A percentile compares a stretch with the other conserved stretches of the same genome.
Evolutionary conservation across 2,797 vertebrate genomes (phyloP).

Genomic region (Siniperca undulata): DNA sequence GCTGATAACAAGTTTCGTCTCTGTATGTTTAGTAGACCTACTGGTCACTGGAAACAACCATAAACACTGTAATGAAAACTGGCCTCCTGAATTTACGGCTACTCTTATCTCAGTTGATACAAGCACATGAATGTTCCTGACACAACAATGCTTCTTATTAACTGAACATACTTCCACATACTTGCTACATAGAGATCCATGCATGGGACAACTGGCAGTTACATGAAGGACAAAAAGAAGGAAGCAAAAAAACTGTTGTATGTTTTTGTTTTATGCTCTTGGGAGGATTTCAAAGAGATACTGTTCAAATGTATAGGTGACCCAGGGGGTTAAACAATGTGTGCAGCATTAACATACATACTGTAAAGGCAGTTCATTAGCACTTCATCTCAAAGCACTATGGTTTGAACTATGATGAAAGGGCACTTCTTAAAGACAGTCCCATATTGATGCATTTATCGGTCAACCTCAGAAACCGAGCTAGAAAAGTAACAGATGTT

Average conservation of each 20-base stretch:
- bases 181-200: slow-evolving; percentile 1
- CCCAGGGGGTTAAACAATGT: slow-evolving; percentile 26
- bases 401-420: slow-evolving; percentile 61
- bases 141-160: slow-evolving; percentile 30
- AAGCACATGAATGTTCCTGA: slow-evolving; percentile 25
- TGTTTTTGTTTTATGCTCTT: background rate
- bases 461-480: slow-evolving; percentile 65
- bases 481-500: slow-evolving; percentile 67
- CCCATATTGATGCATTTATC: slow-evolving; percentile 69
- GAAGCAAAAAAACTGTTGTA: background rate
- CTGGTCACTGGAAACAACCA: no score
- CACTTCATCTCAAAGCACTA: slow-evolving; percentile 32
- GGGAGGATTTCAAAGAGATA: background rate
- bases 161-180: background rate
- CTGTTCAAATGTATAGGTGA: slow-evolving; percentile 12
- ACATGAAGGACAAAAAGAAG: background rate
- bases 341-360: slow-evolving; percentile 27
- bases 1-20: background rate
- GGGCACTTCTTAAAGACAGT: slow-evolving; percentile 43
- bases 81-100: slow-evolving; percentile 24
- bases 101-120: slow-evolving; percentile 39
- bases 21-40: no score
- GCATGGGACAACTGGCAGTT: background rate
- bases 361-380: slow-evolving; percentile 30
- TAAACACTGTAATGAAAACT: background rate